Evolutionary conservation across 2,113 vertebrate species (phyloP).

Genomic region (Neomonachus schauinslandi): DNA sequence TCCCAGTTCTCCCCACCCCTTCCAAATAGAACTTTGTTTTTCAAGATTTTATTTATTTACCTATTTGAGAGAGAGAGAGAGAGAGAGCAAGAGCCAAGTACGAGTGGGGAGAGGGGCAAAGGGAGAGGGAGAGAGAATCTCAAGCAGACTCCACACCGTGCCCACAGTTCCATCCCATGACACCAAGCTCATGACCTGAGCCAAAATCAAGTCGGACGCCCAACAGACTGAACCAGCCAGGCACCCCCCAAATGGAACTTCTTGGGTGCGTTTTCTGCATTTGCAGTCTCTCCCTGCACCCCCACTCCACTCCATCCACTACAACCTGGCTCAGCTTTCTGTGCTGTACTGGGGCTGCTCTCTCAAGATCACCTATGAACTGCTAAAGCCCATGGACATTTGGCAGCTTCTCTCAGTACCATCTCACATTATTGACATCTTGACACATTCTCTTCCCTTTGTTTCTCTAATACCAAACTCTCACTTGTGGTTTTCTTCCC

Average conservation of each 20-base stretch:
- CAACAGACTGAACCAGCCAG: background rate
- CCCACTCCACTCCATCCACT: background rate
- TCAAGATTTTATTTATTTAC: background rate
- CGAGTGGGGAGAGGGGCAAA: background rate
- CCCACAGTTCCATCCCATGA: background rate
- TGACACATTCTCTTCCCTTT: background rate
- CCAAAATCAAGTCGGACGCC: background rate
- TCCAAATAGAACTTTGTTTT: background rate
- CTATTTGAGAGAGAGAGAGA: background rate
- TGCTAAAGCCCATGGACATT: background rate
- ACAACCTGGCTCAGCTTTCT: background rate
- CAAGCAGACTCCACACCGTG: background rate
- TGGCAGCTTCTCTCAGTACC: background rate
- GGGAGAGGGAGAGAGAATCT: background rate
- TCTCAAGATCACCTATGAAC: background rate
- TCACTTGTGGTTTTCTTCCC: background rate
- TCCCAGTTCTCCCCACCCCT: background rate
- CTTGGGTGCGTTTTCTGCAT: background rate
- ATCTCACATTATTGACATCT: background rate
- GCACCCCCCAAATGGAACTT: background rate
- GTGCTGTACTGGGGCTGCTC: background rate
- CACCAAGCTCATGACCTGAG: background rate
- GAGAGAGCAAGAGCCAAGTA: background rate
- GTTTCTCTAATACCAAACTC: background rate
- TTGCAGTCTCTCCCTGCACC: background rate